Evolutionary conservation across 2,113 vertebrate genomes (phyloP), one percentile per base, ranked within the genome.

Genomic region (Tachuris rubrigastra): DNA sequence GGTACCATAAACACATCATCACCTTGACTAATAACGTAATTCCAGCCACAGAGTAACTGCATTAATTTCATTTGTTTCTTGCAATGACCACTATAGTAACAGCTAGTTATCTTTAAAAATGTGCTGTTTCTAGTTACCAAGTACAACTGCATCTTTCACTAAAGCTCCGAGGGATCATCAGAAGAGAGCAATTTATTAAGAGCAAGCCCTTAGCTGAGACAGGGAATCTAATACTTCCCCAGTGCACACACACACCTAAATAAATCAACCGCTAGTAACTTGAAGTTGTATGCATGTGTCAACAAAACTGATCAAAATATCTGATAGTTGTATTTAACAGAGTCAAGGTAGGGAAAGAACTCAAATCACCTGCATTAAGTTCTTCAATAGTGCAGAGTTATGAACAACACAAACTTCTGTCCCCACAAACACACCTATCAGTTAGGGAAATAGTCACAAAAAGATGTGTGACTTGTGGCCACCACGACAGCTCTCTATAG

Each of bases 41-140:
- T 89, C 68, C 72, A 84, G 68, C 21, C 60, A 87, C 35, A 84
- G 59, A 76, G 39, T 12, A 84, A 72, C 47, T 65, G 35, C 80
- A 88, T 94, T 90, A 41, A 88, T 75, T 79, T 89, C 6, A 60
- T 87, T 87, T 91, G 16, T 86, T 95, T 93, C 56, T 76, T 92
- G 86, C 69, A 85, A 91, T 49, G 55, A 74, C 69, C 60, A 87
- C 68, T 95, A 86, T 17, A 92, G 72, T 87, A 93, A 91, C 28
- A 94, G 71, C 30, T 67, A 59, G 77, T 52, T 88, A 30, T 77
- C 88, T 83, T 76, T 28, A 16, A 8, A 35, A 87, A 65, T 15
- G 4, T 44, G 30, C 67, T 68, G 30, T 84, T 96, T 84, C 85
- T 76, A 84, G 85, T 75, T 90, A 90, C 44, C 76, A 88, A 81